These are phyloP conservation scores for Gymnocypris eckloni DNA, from an alignment of 2,797 vertebrate species.

Conservation along the genomic window DNA sequence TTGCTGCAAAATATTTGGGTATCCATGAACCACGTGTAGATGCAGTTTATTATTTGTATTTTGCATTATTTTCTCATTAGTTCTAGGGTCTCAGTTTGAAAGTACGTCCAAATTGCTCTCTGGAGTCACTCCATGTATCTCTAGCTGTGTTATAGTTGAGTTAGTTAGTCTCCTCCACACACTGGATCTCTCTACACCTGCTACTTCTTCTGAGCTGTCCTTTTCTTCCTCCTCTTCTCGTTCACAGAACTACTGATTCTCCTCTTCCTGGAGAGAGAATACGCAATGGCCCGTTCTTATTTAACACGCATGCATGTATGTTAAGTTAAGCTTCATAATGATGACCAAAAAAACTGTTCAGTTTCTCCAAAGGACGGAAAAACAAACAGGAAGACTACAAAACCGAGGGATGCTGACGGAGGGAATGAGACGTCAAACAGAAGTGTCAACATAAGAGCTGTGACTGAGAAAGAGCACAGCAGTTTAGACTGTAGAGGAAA, in stretches of 20 bases:
- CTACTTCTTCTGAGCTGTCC: not conserved
- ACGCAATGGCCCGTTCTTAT: not conserved
- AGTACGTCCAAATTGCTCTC: not conserved
- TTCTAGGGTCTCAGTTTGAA: not conserved
- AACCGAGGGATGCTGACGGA: slow-evolving; percentile 5
- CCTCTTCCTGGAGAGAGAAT: not conserved
- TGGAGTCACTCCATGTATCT: not conserved
- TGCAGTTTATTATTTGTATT: not conserved
- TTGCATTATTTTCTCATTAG: not conserved
- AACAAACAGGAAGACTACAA: slow-evolving; percentile 41
- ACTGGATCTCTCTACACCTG: not conserved
- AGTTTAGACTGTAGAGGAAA: not conserved
- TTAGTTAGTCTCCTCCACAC: not conserved
- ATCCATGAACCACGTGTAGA: not conserved
- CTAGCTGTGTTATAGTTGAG: not conserved
- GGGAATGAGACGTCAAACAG: slow-evolving; percentile 1
- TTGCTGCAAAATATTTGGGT: not conserved
- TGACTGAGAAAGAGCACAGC: not conserved
- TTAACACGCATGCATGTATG: not conserved
- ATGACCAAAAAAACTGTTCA: slow-evolving; percentile 79
- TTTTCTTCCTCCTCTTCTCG: not conserved
- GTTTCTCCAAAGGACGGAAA: slow-evolving; percentile 80
- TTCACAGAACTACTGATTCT: not conserved
- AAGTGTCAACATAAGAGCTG: not conserved
- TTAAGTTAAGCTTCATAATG: slow-evolving; percentile 71